phyloP scores from a whole-genome alignment of 2,797 vertebrate species.

The Pteronotus mesoamericanus region DNA sequence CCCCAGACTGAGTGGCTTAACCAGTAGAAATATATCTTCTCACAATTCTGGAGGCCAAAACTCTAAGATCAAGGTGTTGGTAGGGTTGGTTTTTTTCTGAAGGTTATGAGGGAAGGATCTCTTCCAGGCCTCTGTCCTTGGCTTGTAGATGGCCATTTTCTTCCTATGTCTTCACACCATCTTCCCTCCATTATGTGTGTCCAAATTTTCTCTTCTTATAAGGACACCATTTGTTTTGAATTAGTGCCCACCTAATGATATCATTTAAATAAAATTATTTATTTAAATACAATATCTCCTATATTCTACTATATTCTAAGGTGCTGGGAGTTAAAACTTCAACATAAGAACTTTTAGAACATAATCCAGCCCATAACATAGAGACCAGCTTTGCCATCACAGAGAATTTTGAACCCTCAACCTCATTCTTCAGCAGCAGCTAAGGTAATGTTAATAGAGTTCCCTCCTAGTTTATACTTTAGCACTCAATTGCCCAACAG shows the following conservation, averaged over 20 bases:
- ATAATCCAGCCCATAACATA: background rate
- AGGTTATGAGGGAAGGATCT: background rate
- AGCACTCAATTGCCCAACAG: background rate
- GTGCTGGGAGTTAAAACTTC: background rate
- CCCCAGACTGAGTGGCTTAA: background rate
- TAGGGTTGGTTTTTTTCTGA: background rate
- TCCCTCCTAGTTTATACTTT: background rate
- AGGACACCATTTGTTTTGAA: background rate
- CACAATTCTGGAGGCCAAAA: background rate
- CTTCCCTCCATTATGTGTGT: background rate
- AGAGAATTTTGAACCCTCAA: background rate
- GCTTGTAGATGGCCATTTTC: background rate
- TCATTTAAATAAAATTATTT: slow-evolving; percentile 24
- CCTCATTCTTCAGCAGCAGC: background rate
- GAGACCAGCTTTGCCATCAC: background rate
- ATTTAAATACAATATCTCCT: background rate
- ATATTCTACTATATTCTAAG: background rate
- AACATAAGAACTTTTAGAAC: background rate
- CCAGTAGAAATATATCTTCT: background rate
- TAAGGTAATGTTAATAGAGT: background rate
- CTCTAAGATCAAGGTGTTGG: background rate
- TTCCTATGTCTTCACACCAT: background rate
- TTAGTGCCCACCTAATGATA: background rate
- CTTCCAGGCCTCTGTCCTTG: background rate
- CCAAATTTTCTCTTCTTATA: background rate